Evolutionary conservation across 2,113 vertebrate genomes (phyloP).

Genomic region (Pluvianellus socialis): DNA sequence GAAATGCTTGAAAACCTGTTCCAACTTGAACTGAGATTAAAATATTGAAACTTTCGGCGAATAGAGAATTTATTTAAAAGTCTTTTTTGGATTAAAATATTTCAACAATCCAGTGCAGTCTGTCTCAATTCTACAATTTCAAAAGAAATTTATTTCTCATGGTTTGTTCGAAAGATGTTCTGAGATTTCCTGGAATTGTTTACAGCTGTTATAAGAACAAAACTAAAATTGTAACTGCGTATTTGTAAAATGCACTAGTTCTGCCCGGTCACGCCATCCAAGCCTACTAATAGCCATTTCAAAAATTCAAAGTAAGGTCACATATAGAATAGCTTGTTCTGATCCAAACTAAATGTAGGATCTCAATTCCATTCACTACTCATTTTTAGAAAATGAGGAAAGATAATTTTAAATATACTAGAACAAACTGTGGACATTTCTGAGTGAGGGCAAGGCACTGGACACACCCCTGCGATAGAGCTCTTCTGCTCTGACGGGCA

Average conservation of each 20-base stretch:
- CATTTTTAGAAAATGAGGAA: not conserved
- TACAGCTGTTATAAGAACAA: not conserved
- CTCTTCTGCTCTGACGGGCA: not conserved
- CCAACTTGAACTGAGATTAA: not conserved
- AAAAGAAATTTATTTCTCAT: not conserved
- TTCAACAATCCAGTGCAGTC: not conserved
- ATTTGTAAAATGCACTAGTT: not conserved
- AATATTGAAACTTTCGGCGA: not conserved
- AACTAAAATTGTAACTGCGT: not conserved
- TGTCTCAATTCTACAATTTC: not conserved
- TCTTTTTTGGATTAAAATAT: not conserved
- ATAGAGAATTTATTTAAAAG: not conserved
- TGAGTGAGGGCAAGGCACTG: not conserved
- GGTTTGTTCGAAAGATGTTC: not conserved
- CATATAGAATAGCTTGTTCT: not conserved
- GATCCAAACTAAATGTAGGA: not conserved
- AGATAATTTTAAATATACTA: not conserved
- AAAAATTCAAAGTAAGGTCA: not conserved
- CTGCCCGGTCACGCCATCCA: not conserved
- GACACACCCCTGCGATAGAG: not conserved
- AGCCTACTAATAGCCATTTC: not conserved
- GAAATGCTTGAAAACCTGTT: not conserved
- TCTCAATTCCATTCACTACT: not conserved
- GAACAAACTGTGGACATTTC: not conserved
- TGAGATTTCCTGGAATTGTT: not conserved